These are phyloP conservation scores for Spea multiplicata DNA, from an alignment of 2,113 vertebrate genomes.

Conservation along the genomic window DNA sequence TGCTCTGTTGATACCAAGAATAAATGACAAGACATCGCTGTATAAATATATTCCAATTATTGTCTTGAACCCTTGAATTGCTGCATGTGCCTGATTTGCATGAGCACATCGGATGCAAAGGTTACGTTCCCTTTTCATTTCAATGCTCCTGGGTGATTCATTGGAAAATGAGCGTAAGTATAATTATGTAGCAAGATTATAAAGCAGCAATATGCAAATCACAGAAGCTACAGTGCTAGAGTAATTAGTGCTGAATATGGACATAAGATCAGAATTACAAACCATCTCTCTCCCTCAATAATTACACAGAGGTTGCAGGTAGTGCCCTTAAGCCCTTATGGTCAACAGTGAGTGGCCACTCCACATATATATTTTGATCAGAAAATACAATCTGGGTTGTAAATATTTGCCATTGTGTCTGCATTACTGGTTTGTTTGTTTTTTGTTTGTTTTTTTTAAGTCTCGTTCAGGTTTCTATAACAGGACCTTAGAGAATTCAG, in stretches of 20 bases:
- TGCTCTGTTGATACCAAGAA: background rate
- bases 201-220: slow-evolving; percentile 4
- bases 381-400: no score
- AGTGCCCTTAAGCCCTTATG: background rate
- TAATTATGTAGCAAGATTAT: slow-evolving; percentile 12
- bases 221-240: background rate
- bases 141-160: slow-evolving; percentile 50
- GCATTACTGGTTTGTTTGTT: no score
- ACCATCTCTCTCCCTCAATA: background rate
- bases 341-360: no score
- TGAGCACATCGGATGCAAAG: slow-evolving; percentile 53
- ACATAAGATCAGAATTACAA: background rate
- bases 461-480: no score
- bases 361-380: no score
- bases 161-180: background rate
- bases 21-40: background rate
- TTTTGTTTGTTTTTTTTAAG: no score
- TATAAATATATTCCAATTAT: slow-evolving; percentile 67
- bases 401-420: no score
- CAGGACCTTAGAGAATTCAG: no score
- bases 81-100: slow-evolving; percentile 58
- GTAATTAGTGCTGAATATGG: slow-evolving; percentile 17
- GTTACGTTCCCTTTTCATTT: slow-evolving; percentile 49
- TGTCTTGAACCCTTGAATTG: slow-evolving; percentile 62
- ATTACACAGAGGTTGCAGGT: background rate